Evolutionary conservation across 1,140 invertebrate species (phyloP).

Genomic region (Orussus abietinus): DNA sequence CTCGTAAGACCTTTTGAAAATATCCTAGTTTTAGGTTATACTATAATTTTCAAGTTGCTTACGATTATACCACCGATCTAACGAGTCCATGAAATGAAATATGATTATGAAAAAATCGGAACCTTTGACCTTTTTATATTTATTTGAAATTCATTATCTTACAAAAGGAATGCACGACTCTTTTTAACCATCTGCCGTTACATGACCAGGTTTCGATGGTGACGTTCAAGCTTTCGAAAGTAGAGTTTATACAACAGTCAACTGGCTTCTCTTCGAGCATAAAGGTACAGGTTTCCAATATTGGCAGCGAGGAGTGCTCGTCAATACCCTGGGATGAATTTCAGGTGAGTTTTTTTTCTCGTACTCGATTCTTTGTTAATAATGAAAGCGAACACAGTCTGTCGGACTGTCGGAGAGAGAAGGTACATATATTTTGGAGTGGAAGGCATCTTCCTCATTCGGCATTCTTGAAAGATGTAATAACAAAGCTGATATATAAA

Average conservation of each 20-base stretch:
- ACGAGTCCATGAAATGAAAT: not conserved
- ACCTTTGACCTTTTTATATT: no score
- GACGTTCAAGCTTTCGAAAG: slow-evolving; percentile 76
- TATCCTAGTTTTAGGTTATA: not conserved
- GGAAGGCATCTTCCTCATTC: no score
- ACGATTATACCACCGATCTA: slow-evolving; percentile 2
- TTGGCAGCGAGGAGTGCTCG: slow-evolving; percentile 75
- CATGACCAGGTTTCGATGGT: slow-evolving; percentile 81
- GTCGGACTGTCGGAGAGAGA: no score
- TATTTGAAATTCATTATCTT: no score
- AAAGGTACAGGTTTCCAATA: slow-evolving; percentile 72
- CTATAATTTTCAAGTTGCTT: not conserved
- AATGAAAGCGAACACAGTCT: no score
- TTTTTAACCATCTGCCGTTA: no score
- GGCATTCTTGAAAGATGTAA: no score
- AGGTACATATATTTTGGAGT: no score
- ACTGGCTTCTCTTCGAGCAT: slow-evolving; percentile 68
- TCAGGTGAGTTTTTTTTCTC: slow-evolving; percentile 67
- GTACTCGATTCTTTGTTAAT: no score
- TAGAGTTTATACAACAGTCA: slow-evolving; percentile 80
- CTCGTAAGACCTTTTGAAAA: slow-evolving; percentile 54
- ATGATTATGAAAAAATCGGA: slow-evolving; percentile 1
- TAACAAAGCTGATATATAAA: no score
- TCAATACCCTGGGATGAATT: slow-evolving; percentile 92
- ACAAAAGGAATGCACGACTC: no score